Percentiles rank a stretch among this genome's conserved stretches.
Evolutionary conservation across 2,888 invertebrate species (phyloP).

Genomic region (Temnothorax rugatulus): DNA sequence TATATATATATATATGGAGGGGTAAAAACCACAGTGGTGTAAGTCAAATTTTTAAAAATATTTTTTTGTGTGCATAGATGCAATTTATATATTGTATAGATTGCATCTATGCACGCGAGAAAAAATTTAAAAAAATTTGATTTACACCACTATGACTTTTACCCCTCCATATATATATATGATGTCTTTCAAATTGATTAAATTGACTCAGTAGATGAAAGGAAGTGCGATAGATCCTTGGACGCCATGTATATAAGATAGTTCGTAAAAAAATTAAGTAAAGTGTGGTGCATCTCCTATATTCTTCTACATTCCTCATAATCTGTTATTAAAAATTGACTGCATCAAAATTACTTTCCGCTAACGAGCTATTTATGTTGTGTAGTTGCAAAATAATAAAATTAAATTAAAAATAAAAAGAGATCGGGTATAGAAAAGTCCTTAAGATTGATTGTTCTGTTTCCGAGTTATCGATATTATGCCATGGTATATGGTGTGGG

Average conservation of each 20-base stretch:
- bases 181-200: not conserved
- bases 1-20: no score
- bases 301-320: not conserved
- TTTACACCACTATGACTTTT: no score
- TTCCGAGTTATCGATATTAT: conserved; percentile 64
- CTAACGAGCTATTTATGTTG: not conserved
- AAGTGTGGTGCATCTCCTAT: not conserved
- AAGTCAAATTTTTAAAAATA: no score
- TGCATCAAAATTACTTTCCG: not conserved
- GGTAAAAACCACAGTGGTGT: no score
- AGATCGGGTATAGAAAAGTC: not conserved
- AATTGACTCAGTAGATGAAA: not conserved
- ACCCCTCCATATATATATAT: no score
- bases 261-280: not conserved
- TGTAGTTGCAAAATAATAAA: conserved; percentile 4
- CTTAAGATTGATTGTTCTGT: conserved; percentile 16
- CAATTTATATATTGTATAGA: no score
- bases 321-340: not conserved
- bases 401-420: not conserved
- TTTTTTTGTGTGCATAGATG: no score
- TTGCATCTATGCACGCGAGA: no score
- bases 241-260: not conserved
- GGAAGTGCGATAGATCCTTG: not conserved
- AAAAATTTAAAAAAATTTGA: no score
- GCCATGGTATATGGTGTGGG: conserved; percentile 86